Conservation (phyloP, 2,888 invertebrate species). For the Epistrophella euchroma region DNA sequence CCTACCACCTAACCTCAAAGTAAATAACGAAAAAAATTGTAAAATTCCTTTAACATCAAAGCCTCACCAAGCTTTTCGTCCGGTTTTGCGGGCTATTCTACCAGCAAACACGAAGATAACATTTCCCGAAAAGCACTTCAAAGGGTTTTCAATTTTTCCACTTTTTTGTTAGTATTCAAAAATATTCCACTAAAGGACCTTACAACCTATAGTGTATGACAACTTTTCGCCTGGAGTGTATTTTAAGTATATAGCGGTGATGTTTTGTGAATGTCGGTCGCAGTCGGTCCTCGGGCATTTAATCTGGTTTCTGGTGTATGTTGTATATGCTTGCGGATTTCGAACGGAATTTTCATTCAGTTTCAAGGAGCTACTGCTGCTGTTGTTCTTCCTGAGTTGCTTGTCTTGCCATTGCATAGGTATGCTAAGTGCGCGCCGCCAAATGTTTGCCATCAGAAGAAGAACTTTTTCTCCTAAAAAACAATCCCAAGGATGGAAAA, state of each 20-base stretch:
- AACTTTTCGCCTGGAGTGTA: conserved; percentile 65
- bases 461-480: conserved; percentile 53
- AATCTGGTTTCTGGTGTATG: conserved; percentile 17
- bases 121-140: conserved; percentile 23
- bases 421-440: conserved; percentile 46
- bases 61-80: background rate
- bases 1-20: conserved; percentile 11
- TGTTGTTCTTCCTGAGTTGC: conserved; percentile 39
- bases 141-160: conserved; percentile 9
- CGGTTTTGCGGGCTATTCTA: background rate
- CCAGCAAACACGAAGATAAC: conserved; percentile 6
- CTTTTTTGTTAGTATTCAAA: background rate
- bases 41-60: conserved; percentile 28
- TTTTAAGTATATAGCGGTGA: conserved; percentile 21
- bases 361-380: conserved; percentile 31
- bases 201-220: conserved; percentile 39
- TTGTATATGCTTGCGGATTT: conserved; percentile 1
- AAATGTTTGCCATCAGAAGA: conserved; percentile 56
- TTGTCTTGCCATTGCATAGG: conserved; percentile 40
- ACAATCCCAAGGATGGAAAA: conserved; percentile 63
- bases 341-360: conserved; percentile 28
- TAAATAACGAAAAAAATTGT: conserved; percentile 8
- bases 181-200: conserved; percentile 22
- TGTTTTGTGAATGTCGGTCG: conserved; percentile 51
- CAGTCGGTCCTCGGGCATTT: conserved; percentile 65